A percentile compares a stretch with the other conserved stretches of the same genome.
Evolutionary conservation across 2,113 vertebrate genomes (phyloP).

Genomic region (Pterocles burchelli): DNA sequence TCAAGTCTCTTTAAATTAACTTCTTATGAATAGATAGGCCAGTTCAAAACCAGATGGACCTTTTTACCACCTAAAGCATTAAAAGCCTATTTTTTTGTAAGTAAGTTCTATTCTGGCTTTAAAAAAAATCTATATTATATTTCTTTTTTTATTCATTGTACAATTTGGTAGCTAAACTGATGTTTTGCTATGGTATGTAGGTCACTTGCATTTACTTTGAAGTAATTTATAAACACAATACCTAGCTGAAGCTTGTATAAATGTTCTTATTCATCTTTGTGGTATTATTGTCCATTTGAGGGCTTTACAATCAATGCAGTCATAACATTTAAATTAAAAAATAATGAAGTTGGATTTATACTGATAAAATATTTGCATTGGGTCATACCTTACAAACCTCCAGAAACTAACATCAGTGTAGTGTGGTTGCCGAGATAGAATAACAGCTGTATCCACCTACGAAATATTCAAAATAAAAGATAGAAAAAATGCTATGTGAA

Average conservation of each 20-base stretch:
- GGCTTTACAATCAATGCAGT: background rate
- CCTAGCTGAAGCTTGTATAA: background rate
- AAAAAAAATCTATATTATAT: background rate
- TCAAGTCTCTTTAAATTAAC: background rate
- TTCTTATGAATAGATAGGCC: background rate
- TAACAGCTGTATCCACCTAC: background rate
- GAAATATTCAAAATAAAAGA: background rate
- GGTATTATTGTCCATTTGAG: background rate
- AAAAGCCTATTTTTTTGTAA: background rate
- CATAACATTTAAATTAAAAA: background rate
- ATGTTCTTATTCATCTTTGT: background rate
- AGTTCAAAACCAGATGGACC: background rate
- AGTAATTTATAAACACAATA: background rate
- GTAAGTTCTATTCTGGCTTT: background rate
- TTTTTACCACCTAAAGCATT: background rate
- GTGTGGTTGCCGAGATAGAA: rapidly evolving
- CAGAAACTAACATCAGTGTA: background rate
- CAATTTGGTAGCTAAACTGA: background rate
- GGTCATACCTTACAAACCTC: background rate
- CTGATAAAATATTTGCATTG: background rate
- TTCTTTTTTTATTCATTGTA: background rate
- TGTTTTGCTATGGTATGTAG: background rate
- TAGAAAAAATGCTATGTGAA: background rate
- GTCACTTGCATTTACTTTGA: background rate
- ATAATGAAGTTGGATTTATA: background rate